Evolutionary conservation across 2,113 vertebrate species (phyloP).

Genomic region (Smithornis capensis): DNA sequence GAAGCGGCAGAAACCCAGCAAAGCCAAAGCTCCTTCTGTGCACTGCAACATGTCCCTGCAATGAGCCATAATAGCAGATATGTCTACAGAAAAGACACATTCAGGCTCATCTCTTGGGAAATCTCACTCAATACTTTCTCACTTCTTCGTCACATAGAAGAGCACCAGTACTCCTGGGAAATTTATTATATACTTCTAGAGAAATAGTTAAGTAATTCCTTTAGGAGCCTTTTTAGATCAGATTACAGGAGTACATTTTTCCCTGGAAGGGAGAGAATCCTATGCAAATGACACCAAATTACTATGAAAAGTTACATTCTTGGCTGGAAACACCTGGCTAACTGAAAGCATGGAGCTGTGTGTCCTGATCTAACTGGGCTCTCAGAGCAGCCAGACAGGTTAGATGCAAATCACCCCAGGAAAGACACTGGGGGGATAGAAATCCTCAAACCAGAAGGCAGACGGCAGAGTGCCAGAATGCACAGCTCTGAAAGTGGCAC

Average conservation of each 20-base stretch:
- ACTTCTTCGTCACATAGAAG: slow-evolving; percentile 1
- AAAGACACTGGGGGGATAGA: not conserved
- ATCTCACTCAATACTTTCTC: slow-evolving; percentile 53
- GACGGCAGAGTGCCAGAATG: not conserved
- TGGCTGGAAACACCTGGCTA: not conserved
- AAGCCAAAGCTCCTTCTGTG: not conserved
- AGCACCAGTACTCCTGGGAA: not conserved
- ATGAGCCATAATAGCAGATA: not conserved
- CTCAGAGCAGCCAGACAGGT: not conserved
- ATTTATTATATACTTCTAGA: slow-evolving; percentile 41
- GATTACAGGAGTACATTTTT: slow-evolving; percentile 24
- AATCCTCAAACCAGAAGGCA: not conserved
- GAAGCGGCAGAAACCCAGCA: not conserved
- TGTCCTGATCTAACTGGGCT: not conserved
- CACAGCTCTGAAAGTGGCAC: not conserved
- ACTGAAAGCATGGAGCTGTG: not conserved
- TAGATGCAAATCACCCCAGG: not conserved
- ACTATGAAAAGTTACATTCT: not conserved
- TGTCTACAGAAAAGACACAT: not conserved
- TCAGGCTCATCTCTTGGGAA: slow-evolving; percentile 45
- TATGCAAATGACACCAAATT: slow-evolving; percentile 35
- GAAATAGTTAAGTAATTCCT: slow-evolving; percentile 37
- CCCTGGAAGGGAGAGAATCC: slow-evolving; percentile 13
- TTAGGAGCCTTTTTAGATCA: slow-evolving; percentile 40
- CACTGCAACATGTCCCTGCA: not conserved